Base-by-base conservation (phyloP, 2,113 vertebrate species). In the Andinoacara biseriatus region DNA sequence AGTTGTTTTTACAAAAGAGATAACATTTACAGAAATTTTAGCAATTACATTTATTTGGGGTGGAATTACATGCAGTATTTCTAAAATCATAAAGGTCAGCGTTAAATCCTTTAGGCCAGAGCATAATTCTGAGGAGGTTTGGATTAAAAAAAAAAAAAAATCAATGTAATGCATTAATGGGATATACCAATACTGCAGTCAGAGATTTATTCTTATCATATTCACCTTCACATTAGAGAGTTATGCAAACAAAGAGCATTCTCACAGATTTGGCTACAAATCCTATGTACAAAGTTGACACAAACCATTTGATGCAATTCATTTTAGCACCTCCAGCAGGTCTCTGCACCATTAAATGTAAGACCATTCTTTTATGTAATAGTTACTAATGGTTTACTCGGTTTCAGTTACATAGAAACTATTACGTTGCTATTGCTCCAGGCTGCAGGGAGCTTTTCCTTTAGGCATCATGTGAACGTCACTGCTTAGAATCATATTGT, bases 401-500 rank as follows among this genome's bases (percentile, higher is more conserved):
- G 46, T 80, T 79, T 79, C 46, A 52, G 7, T 20, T 29, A 63
- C n/a, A 20, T 9, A 54, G 35, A 84, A 77, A 69, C 58, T 10
- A 77, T 76, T 85, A 61, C 40, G 17, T 49, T 13, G 59, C 49
- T 75, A 8, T 59, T 72, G 67, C 80, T 78, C 10, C 59, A 8
- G 65, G 69, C 75, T 29, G 38, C 33, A 43, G 1, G 63, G 24
- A 69, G 63, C 46, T 40, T 11, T 59, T 86, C 80, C 83, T 43
- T 56, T 38, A 54, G 65, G 35, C 65, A 14, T 18, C 29, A 33
- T 63, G 22, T 18, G 9, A n/a, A 17, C n/a, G 46, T 72, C 77
- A 58, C 22, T 20, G 60, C 72, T 78, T 2, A 24, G 14, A 20
- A n/a, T 79, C 56, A 40, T 29, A 33, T 79, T 17, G 20, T 77